Base-by-base conservation (phyloP, 2,113 vertebrate genomes). In the Gasterosteus nipponicus region DNA sequence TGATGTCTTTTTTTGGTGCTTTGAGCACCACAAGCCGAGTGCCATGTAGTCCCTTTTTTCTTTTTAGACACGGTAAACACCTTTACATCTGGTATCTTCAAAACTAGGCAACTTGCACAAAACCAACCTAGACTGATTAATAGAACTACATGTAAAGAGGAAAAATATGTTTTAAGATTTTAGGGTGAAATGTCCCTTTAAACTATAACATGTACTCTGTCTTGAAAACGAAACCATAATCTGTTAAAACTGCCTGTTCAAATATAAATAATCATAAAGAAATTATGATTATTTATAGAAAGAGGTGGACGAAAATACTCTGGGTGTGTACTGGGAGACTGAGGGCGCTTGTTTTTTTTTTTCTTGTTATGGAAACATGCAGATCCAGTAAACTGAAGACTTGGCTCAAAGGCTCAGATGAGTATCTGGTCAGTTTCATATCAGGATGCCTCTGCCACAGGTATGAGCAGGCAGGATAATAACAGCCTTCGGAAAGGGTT, bases 331-430 rank as follows among this genome's bases (percentile, higher is more conserved):
- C 64, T 31, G 26, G 46, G 33, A 75, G 60, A 16, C 79, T 80
- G 78, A 85, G 70, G 69, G 81, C 76, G 77, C 76, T 82, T 77
- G 77, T 85, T 87, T 82, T 57, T 26, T 26, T 26, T 26, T 60
- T 64, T 77, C 39, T 77, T 51, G 16, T 44, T 39, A 0, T 77
- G 47, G 59, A 80, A 79, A 57, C 3, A 63, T 61, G 51, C n/a
- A 3, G 33, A 77, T 38, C 33, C 39, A 12, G 44, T 16, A 69
- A 54, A 2, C 22, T 69, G 57, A 67, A 12, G 78, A 60, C 1
- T 82, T 69, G 76, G 49, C 78, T 26, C 83, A 81, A 62, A 63
- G 49, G 59, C 33, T 81, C 33, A 26, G 80, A 15, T 5, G 31
- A 39, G 61, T 11, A 69, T 46, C 79, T 79, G 83, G 69, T 88